These are phyloP conservation scores for Empidonax alnorum DNA, from an alignment of 2,113 vertebrate genomes.

Conservation along the genomic window DNA sequence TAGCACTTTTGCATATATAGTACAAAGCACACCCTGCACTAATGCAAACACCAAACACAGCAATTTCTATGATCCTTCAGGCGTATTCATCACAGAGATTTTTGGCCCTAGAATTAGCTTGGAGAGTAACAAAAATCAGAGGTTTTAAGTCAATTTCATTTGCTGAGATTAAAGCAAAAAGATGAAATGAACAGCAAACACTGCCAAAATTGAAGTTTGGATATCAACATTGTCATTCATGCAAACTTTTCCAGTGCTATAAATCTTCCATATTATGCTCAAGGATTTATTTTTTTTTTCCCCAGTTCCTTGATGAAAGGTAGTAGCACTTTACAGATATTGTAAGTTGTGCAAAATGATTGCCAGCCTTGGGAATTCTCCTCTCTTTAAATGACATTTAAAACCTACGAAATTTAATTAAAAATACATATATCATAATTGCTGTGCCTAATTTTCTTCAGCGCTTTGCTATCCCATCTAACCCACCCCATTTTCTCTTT, in stretches of 20 bases:
- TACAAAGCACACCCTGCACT: neutral
- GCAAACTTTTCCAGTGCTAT: slow-evolving; percentile 4
- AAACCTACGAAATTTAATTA: slow-evolving; percentile 52
- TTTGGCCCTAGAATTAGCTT: neutral
- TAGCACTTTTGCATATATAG: slow-evolving; percentile 1
- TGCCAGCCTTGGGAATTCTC: slow-evolving; percentile 42
- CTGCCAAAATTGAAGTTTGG: neutral
- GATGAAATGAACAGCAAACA: slow-evolving; percentile 32
- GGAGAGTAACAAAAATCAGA: slow-evolving; percentile 11
- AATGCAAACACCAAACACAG: slow-evolving; percentile 15
- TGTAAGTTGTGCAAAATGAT: slow-evolving; percentile 7
- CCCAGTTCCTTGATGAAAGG: neutral
- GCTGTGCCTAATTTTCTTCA: neutral
- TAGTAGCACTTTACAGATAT: neutral
- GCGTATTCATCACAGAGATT: neutral
- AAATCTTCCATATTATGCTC: neutral
- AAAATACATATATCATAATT: slow-evolving; percentile 22
- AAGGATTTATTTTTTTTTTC: neutral
- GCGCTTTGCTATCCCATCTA: neutral
- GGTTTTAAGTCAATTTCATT: neutral
- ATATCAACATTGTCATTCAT: neutral
- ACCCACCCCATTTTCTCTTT: neutral
- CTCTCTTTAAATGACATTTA: neutral
- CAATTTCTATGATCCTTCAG: slow-evolving; percentile 26
- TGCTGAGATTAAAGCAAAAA: slow-evolving; percentile 33